Base-by-base conservation (phyloP, 1,140 invertebrate genomes). In the Mactra quadrangularis region DNA sequence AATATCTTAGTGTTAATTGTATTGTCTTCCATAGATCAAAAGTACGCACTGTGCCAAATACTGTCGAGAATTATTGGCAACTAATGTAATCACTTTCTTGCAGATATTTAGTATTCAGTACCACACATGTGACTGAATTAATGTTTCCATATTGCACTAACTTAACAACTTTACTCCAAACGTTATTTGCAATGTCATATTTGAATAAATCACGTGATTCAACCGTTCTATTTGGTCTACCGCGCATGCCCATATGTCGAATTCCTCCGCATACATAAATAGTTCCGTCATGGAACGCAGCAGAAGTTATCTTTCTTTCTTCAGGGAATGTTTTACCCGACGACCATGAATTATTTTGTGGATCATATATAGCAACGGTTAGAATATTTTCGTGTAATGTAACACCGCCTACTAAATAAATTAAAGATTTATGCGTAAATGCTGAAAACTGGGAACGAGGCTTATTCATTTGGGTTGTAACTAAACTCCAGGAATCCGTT, bases 201-300 rank as follows among this genome's bases (percentile, higher is more conserved):
- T 82, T 82, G 66, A 86, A 89, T 64, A 90, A 71, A 53, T 91
- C 89, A 60, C 85, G 86, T 25, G 84, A 78, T 72, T 89, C 89
- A 1, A 89, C 84, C 9, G 52, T 70, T 57, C 87, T 62, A n/a
- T 59, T 75, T 3, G 85, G 83, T 25, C 85, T 66, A 25, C 84
- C 72, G 17, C 70, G 64, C 9, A 85, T 57, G 25, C 83, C 45
- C 9, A 86, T 33, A 72, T 74, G 60, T 29, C 82, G 79, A 29
- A 87, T 55, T 6, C 90, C 90, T 33, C 90, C 90, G 68, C 87
- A 88, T 27, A 89, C 86, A 78, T 83, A 90, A 19, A 91, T 85
- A 25, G 41, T 52, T 27, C 83, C 82, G 7, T 86, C 86, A 41
- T 85, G 29, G 17, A 68, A 45, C 27, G 83, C 75, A 13, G 82